Percentiles rank a stretch among this genome's conserved stretches.
phyloP scores from a whole-genome alignment of 2,888 invertebrate species.

The Macroteleia sp. region DNA sequence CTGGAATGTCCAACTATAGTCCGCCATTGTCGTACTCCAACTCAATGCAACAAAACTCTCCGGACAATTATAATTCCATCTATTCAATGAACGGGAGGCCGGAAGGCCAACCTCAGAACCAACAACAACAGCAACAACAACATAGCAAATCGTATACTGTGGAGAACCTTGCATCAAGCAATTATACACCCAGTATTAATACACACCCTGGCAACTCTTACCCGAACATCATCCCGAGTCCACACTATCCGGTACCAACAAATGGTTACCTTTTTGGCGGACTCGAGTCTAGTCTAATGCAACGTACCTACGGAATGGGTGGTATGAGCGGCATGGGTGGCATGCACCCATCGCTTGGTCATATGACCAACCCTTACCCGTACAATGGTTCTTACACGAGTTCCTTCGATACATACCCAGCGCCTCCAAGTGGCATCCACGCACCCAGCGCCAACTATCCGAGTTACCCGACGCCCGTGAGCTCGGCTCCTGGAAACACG shows the following conservation, averaged over 20 bases:
- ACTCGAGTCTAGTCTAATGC: conserved; percentile 81
- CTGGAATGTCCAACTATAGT: conserved; percentile 78
- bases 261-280: conserved; percentile 81
- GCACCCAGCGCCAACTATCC: conserved; percentile 90
- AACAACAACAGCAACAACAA: conserved; percentile 74
- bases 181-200: conserved; percentile 81
- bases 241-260: conserved; percentile 83
- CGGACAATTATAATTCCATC: conserved; percentile 77
- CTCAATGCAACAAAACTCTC: conserved; percentile 75
- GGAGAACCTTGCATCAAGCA: conserved; percentile 83
- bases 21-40: conserved; percentile 77
- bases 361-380: conserved; percentile 76
- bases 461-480: conserved; percentile 75
- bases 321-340: conserved; percentile 79
- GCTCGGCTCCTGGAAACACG: conserved; percentile 69
- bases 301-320: conserved; percentile 80
- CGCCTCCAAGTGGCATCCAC: conserved; percentile 86
- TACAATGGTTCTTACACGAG: conserved; percentile 81
- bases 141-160: conserved; percentile 83
- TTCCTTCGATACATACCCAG: conserved; percentile 83
- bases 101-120: conserved; percentile 72
- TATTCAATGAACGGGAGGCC: conserved; percentile 78
- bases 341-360: conserved; percentile 77
- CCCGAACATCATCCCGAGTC: conserved; percentile 82
- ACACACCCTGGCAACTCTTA: conserved; percentile 77